Conservation (phyloP, 53 echinoderm and acorn worm genomes). For the Actinopyga echinites region DNA sequence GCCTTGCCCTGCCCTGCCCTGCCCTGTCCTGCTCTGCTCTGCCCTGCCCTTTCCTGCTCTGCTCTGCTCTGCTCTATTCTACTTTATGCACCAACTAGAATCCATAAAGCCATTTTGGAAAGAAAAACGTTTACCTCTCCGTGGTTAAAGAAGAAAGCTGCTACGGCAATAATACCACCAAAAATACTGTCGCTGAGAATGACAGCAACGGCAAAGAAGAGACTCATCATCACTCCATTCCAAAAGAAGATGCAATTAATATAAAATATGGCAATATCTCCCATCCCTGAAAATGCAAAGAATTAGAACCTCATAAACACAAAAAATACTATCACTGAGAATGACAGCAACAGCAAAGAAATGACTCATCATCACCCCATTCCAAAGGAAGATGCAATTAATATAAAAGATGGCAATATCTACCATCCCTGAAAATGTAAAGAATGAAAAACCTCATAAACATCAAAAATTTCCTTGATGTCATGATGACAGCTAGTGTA, state of each 20-base stretch:
- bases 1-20: too few relatives aligned
- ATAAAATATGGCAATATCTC: constrained; percentile 88
- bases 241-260: constrained; percentile 76
- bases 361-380: constrained; percentile 70
- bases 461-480: too few relatives aligned
- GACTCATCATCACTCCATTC: constrained; percentile 74
- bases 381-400: constrained; percentile 75
- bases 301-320: too few relatives aligned
- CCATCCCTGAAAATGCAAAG: constrained; percentile 67
- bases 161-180: constrained; percentile 82
- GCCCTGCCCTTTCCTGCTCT: too few relatives aligned
- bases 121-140: constrained; percentile 67
- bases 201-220: constrained; percentile 68
- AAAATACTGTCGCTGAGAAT: constrained; percentile 75
- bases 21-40: too few relatives aligned
- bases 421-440: constrained; percentile 71
- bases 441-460: too few relatives aligned
- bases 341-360: constrained; percentile 70
- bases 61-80: too few relatives aligned
- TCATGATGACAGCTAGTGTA: too few relatives aligned
- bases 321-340: constrained; percentile 75
- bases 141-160: constrained; percentile 89
- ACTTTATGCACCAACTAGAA: too few relatives aligned
- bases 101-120: too few relatives aligned
- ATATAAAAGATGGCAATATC: constrained; percentile 88